A percentile compares a stretch with the other conserved stretches of the same genome.
phyloP scores from a whole-genome alignment of 2,113 vertebrate species.

The Chunga burmeisteri region DNA sequence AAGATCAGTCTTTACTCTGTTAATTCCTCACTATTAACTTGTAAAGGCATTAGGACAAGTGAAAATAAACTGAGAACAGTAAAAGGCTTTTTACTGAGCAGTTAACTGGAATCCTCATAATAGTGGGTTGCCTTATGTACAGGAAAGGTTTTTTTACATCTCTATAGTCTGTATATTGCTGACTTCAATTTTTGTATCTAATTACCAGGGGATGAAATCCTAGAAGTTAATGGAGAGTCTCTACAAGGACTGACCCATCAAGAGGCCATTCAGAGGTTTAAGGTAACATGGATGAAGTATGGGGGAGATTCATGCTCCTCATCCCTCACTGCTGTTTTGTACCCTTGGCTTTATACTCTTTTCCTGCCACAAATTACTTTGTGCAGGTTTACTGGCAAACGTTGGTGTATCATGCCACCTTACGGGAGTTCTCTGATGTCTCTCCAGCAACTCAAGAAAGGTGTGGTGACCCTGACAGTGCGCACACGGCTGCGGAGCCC shows the following conservation, averaged over 20 bases:
- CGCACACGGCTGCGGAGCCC: slow-evolving; percentile 93
- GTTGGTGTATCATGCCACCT: accelerated
- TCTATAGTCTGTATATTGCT: not conserved
- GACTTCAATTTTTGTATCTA: slow-evolving; percentile 40
- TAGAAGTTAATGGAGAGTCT: slow-evolving; percentile 95
- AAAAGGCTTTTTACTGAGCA: not conserved
- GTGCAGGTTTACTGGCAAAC: not conserved
- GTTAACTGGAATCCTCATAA: not conserved
- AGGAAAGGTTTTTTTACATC: not conserved
- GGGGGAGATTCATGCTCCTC: not conserved
- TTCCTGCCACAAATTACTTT: not conserved
- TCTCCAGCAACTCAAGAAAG: slow-evolving; percentile 92
- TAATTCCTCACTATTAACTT: not conserved
- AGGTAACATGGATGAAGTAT: slow-evolving; percentile 73
- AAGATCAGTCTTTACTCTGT: not conserved
- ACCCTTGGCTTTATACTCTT: too few relatives aligned
- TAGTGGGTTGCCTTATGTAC: not conserved
- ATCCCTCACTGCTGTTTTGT: accelerated
- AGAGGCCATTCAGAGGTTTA: slow-evolving; percentile 96
- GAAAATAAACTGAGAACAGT: slow-evolving; percentile 4
- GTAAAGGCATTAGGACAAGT: not conserved
- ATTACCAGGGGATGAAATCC: slow-evolving; percentile 89
- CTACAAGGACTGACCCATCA: slow-evolving; percentile 94
- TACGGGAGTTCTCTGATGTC: not conserved
- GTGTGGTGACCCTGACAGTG: slow-evolving; percentile 90